Conservation (phyloP, 1,140 invertebrate species). For the Thaumetopoea pityocampa region DNA sequence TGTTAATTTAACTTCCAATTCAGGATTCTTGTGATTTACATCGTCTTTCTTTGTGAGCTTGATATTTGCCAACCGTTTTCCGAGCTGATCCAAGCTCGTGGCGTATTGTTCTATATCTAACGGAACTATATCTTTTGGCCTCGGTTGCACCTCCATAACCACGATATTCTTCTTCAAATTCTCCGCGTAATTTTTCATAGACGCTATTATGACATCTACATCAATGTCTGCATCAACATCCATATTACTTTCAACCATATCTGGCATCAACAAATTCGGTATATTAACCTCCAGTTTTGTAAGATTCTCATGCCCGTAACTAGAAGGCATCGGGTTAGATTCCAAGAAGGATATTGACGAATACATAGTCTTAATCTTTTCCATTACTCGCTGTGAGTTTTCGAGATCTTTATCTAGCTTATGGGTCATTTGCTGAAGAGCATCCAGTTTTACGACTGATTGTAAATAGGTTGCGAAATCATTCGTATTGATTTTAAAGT, state of each 20-base stretch:
- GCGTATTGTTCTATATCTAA: slow-evolving; percentile 49
- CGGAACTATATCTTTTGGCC: slow-evolving; percentile 22
- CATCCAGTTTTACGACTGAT: slow-evolving; percentile 41
- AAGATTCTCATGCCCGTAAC: slow-evolving; percentile 33
- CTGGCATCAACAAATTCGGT: slow-evolving; percentile 44
- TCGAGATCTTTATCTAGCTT: slow-evolving; percentile 49
- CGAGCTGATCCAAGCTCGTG: slow-evolving; percentile 44
- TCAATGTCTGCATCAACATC: slow-evolving; percentile 50
- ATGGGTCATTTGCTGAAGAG: slow-evolving; percentile 52
- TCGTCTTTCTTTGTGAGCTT: slow-evolving; percentile 36
- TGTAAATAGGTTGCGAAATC: slow-evolving; percentile 41
- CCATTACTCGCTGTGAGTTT: slow-evolving; percentile 53
- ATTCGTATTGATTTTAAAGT: slow-evolving; percentile 22
- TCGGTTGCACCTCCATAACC: slow-evolving; percentile 15
- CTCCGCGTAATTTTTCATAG: slow-evolving; percentile 49
- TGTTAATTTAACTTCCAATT: slow-evolving; percentile 49
- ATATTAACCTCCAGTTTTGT: slow-evolving; percentile 35
- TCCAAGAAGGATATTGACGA: slow-evolving; percentile 32
- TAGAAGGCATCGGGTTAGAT: slow-evolving; percentile 10
- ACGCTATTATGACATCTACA: slow-evolving; percentile 42
- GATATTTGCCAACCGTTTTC: slow-evolving; percentile 45
- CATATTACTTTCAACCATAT: slow-evolving; percentile 35
- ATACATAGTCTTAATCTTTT: slow-evolving; percentile 48
- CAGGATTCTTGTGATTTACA: slow-evolving; percentile 30
- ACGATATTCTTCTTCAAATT: slow-evolving; percentile 39